phyloP scores from a whole-genome alignment of 2,113 vertebrate species.

The Pantherophis guttatus region DNA sequence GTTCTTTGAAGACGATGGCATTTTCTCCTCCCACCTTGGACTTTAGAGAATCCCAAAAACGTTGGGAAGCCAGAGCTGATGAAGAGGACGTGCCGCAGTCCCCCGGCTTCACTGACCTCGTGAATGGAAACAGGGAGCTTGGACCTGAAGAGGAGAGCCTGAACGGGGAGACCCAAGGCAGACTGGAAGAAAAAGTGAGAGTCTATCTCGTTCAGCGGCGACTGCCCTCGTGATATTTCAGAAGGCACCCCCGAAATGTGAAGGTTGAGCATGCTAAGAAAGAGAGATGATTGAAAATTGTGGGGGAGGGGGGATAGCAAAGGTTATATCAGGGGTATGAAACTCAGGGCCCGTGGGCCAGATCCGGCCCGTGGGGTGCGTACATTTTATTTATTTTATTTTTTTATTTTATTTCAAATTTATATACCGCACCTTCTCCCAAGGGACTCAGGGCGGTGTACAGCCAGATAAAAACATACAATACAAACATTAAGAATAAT shows the following conservation, averaged over 20 bases:
- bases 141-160: background rate
- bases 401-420: too few species aligned
- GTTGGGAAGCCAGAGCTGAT: background rate
- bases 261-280: background rate
- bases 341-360: too few species aligned
- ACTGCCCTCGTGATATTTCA: background rate
- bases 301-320: background rate
- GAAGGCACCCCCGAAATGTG: background rate
- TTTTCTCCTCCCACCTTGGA: background rate
- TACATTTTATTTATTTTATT: too few species aligned
- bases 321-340: background rate
- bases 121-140: background rate
- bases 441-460: too few species aligned
- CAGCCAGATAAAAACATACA: too few species aligned
- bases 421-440: too few species aligned
- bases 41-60: background rate
- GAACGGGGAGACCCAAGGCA: too few species aligned
- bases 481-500: too few species aligned
- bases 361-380: too few species aligned
- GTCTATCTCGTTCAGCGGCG: background rate
- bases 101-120: background rate
- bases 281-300: background rate
- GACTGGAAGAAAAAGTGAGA: background rate
- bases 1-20: background rate
- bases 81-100: background rate